Evolutionary conservation across 2,113 vertebrate genomes (phyloP).

Genomic region (Probosciger aterrimus): DNA sequence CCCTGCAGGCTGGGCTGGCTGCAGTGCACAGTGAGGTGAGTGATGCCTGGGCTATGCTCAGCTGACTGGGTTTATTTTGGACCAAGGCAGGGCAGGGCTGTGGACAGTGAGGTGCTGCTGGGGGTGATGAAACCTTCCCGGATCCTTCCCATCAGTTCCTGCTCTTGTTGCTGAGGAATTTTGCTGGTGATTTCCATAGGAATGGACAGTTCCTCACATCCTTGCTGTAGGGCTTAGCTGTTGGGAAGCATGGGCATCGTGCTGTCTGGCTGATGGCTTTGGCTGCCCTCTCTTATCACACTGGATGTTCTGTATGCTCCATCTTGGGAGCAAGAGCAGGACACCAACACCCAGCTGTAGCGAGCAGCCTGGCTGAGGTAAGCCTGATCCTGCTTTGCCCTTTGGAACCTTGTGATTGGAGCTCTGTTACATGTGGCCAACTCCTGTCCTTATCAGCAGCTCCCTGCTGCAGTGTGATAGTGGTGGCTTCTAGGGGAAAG

Average conservation of each 20-base stretch:
- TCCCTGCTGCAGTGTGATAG: not conserved
- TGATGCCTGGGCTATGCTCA: not conserved
- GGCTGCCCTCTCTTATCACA: not conserved
- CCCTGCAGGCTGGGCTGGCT: not conserved
- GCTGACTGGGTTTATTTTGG: not conserved
- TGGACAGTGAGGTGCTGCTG: not conserved
- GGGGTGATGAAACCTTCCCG: rapidly evolving
- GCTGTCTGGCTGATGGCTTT: not conserved
- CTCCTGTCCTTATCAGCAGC: constrained; percentile 19
- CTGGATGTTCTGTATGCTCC: not conserved
- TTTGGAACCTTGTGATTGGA: not conserved
- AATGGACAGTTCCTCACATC: not conserved
- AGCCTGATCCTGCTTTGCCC: not conserved
- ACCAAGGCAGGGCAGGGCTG: not conserved
- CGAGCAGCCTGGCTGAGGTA: not conserved
- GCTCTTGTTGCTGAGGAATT: not conserved
- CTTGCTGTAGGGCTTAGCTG: not conserved
- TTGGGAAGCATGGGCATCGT: not conserved
- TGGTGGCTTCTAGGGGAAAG: not conserved
- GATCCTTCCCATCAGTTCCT: not conserved
- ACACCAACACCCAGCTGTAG: not conserved
- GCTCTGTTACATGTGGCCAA: not conserved
- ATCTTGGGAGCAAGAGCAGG: not conserved
- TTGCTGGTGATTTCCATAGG: not conserved
- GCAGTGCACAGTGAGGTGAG: not conserved